These are phyloP conservation scores for Lasiommata megera DNA, from an alignment of 2,888 invertebrate genomes.

Conservation along the genomic window DNA sequence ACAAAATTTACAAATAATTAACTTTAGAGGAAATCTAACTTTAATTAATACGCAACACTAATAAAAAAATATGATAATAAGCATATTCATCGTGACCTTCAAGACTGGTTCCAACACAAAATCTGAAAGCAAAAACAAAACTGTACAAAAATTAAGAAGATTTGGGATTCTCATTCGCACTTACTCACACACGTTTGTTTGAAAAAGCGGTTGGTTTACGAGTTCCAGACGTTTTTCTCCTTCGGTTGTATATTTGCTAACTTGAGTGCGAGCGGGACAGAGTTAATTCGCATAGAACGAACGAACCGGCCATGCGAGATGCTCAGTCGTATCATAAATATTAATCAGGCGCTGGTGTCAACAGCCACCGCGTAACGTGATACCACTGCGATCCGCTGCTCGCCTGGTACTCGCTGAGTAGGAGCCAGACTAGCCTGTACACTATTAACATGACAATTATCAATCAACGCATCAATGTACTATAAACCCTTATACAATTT, in stretches of 20 bases:
- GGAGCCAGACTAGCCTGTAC: slow-evolving; percentile 52
- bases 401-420: slow-evolving; percentile 64
- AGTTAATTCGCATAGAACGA: slow-evolving; percentile 70
- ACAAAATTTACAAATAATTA: neutral
- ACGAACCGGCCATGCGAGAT: slow-evolving; percentile 80
- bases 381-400: slow-evolving; percentile 73
- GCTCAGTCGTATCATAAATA: slow-evolving; percentile 81
- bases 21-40: neutral
- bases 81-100: slow-evolving; percentile 39
- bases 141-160: slow-evolving; percentile 64
- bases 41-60: slow-evolving; percentile 7
- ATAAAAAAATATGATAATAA: slow-evolving; percentile 9
- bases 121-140: slow-evolving; percentile 53
- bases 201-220: slow-evolving; percentile 63
- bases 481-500: neutral
- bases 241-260: slow-evolving; percentile 41
- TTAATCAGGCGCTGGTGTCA: slow-evolving; percentile 82
- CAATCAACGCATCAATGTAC: slow-evolving; percentile 41
- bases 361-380: slow-evolving; percentile 82
- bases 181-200: slow-evolving; percentile 68
- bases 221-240: slow-evolving; percentile 51
- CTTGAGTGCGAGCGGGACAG: slow-evolving; percentile 60
- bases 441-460: slow-evolving; percentile 34
- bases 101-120: slow-evolving; percentile 43
- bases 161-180: slow-evolving; percentile 78